A percentile compares a stretch with the other conserved stretches of the same genome.
Evolutionary conservation across 2,113 vertebrate species (phyloP).

Genomic region (Laticauda colubrina): DNA sequence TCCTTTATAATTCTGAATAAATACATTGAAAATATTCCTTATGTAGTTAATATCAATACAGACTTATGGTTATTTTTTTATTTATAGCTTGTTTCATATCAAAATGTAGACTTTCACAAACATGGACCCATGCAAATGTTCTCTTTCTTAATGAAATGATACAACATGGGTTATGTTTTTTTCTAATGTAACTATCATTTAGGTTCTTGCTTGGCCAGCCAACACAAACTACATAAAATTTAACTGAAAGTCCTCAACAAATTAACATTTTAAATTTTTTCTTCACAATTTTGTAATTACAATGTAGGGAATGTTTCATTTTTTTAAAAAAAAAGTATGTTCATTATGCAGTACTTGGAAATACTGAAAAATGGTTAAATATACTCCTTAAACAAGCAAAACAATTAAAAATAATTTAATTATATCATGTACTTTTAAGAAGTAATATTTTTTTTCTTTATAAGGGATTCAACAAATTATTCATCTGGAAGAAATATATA

Average conservation of each 20-base stretch:
- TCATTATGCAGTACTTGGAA: neutral
- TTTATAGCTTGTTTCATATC: neutral
- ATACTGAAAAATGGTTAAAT: slow-evolving; percentile 15
- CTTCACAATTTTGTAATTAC: slow-evolving; percentile 12
- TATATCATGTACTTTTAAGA: slow-evolving; percentile 31
- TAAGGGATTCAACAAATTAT: slow-evolving; percentile 24
- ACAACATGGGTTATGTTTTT: neutral
- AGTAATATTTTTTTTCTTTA: neutral
- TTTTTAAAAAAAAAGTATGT: neutral
- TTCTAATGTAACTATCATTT: neutral
- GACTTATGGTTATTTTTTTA: neutral
- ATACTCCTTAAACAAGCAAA: slow-evolving; percentile 10
- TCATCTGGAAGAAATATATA: slow-evolving; percentile 5
- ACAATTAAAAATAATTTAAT: slow-evolving; percentile 44
- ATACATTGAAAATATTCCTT: slow-evolving; percentile 12
- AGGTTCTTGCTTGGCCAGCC: too few relatives aligned
- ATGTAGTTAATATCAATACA: neutral
- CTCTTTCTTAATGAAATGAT: neutral
- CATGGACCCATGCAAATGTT: neutral
- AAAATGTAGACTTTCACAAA: neutral
- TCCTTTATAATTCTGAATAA: slow-evolving; percentile 16
- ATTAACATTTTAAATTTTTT: neutral
- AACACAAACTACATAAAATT: slow-evolving; percentile 1
- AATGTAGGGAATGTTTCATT: neutral
- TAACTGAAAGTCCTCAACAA: neutral